Base-by-base conservation (phyloP, 2,888 invertebrate species). In the Leptogaster cylindrica region DNA sequence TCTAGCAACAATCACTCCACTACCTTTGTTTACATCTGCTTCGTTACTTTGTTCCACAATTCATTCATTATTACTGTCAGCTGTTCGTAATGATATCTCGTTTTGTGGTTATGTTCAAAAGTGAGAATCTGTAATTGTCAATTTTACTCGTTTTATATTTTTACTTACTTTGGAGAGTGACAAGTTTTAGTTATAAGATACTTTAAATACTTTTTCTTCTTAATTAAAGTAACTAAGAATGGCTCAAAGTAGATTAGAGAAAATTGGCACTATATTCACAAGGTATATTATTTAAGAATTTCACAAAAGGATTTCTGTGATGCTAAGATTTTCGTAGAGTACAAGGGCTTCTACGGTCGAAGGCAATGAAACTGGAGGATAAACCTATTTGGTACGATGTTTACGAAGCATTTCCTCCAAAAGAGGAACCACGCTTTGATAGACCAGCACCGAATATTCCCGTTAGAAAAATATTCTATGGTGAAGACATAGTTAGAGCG, bases 331-430 rank as follows among this genome's bases (percentile, higher is more conserved):
- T 28, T 77, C 74, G 78, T 79, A 75, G 95, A 78, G 84, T 90
- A 2, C 86, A 87, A 73, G 93, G 95, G 3, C 83, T 98, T 31
- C 77, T 97, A 10, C 85, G 87, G 68, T 86, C 91, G 18, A 91
- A 92, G 51, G 95, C 91, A 2, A 83, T 96, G 79, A 89, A 87
- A 76, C 83, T 87, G 66, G 89, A 90, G 72, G 94, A 97, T 74
- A 86, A 90, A 71, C 98, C 98, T 0, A 69, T 97, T 7, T 98
- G 98, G 98, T 95, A 90, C 77, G 92, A 94, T 77, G 83, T 98
- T 18, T 97, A 96, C 78, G 87, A 88, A 80, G 88, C 91, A 0
- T 95, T 95, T 82, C 97, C 97, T 5, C 97, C 98, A 1, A 87
- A 88, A 72, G 81, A 87, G 46, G 92, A 93, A 75, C 97, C 97